Evolutionary conservation across 2,113 vertebrate species (phyloP), one percentile per base, ranked within the genome.

Genomic region (Paradoxurus hermaphroditus): DNA sequence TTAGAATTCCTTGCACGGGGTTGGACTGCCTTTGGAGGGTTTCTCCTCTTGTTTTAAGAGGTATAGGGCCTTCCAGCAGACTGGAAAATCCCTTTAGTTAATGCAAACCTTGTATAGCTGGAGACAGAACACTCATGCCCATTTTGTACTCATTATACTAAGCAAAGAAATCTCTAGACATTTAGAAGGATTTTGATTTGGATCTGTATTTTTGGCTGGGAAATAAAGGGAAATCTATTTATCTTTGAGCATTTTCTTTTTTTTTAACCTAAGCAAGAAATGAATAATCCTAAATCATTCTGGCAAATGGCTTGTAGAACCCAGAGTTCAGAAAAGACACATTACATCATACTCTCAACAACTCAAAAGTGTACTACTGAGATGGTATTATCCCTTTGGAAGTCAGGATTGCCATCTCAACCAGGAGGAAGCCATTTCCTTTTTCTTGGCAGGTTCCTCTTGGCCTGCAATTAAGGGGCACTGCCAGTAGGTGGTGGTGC

Each of bases 161-260:
- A 84, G 29, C 44, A 81, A 85, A 75, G 39, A 5, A 56, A 46
- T 51, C 91, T 86, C 86, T 62, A 51, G 25, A 85, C 46, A 90
- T 67, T 90, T 90, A 67, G 46, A 63, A 95, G 31, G 53, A 27
- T 59, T 96, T 82, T 95, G 3, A 96, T 92, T 97, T 73, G 53
- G 86, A 70, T 83, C 51, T 81, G 25, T 88, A 78, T 29, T 91
- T 92, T 86, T 83, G 34, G 27, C 85, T 87, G 13, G 14, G 65
- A 91, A 31, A 29, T 68, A 95, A 90, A 84, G 23, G 27, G 2
- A 90, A 96, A 53, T 93, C 56, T 53, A 70, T 83, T 84, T 90
- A 51, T 90, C 63, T 91, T 75, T 31, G 4, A 81, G 36, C 7
- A 94, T 49, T 95, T 79, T 13, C 10, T 53, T 78, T 83, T 49